Percentiles rank a stretch among this genome's conserved stretches.
Conservation (phyloP, 2,797 vertebrate genomes). For the Erithacus rubecula region DNA sequence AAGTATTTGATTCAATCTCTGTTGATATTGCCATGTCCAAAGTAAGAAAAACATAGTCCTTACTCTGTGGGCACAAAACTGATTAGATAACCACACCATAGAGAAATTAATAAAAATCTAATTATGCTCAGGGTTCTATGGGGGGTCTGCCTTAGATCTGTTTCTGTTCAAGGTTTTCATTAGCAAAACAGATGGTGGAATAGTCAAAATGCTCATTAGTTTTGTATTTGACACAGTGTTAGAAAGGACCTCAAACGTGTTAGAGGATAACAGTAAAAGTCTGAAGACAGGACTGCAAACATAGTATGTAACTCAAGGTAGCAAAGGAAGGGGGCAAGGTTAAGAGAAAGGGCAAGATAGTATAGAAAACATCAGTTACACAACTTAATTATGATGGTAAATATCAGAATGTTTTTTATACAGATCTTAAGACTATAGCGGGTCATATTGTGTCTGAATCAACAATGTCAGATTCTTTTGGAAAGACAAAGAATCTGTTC, state of each 20-base stretch:
- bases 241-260: neutral
- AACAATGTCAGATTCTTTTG: neutral
- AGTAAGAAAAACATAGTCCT: neutral
- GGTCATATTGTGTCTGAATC: neutral
- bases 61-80: neutral
- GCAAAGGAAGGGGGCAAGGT: neutral
- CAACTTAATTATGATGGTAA: neutral
- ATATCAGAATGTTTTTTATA: neutral
- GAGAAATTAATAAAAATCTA: constrained; percentile 27
- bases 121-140: neutral
- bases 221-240: neutral
- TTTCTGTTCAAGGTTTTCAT: constrained; percentile 33
- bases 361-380: neutral
- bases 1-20: neutral
- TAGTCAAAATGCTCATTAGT: constrained; percentile 36
- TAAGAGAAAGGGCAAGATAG: neutral
- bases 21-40: neutral
- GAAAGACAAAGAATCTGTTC: neutral
- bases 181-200: constrained; percentile 46
- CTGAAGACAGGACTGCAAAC: neutral
- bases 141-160: constrained; percentile 15
- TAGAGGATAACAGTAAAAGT: neutral
- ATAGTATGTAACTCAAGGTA: neutral
- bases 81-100: neutral
- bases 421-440: neutral